Base-by-base conservation (phyloP, 2,888 invertebrate genomes). In the Cheilosia vulpina region DNA sequence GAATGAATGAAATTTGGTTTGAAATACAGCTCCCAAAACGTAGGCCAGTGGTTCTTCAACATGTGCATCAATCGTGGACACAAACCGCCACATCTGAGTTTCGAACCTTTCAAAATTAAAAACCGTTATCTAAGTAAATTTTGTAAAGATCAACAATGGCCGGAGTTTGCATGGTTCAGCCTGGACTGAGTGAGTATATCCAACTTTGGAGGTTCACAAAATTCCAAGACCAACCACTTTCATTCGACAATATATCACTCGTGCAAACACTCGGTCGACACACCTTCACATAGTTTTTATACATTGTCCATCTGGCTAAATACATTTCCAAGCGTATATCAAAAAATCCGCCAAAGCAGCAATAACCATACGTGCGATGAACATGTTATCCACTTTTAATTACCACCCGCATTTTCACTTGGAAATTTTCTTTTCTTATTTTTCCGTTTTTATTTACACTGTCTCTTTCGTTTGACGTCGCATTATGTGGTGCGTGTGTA, bases 361-460 rank as follows among this genome's bases (percentile, higher is more conserved):
- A 24, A 63, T 63, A 45, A 60, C 34, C 55, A 24, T 43, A 83
- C 19, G 50, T 19, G 55, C 50, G 55, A 62, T 21, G 45, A 60
- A 47, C 55, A 69, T 58, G 69, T 75, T 75, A 76, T 84, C 57
- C 66, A 76, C 58, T 71, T 76, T 71, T 84, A 84, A 84, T 84
- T 80, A 84, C 65, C 63, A 65, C 84, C 80, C 75, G 80, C 75
- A 47, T 71, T 80, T 80, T 69, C 65, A 62, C 72, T 72, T 41
- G 41, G 50, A 9, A 24, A 66, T 66, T 72, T 83, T 83, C 62
- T 62, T 47, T 27, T 27, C 27, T 27, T 27, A 6, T 21, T 55
- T 57, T 50, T 31, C 3, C 31, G 31, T 31, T 38, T 11, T 11
- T 38, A 38, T 38, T 38, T 38, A 0, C 75, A 66, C 66, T 76